phyloP scores from a whole-genome alignment of 2,113 vertebrate species.

The Xenopus borealis region DNA sequence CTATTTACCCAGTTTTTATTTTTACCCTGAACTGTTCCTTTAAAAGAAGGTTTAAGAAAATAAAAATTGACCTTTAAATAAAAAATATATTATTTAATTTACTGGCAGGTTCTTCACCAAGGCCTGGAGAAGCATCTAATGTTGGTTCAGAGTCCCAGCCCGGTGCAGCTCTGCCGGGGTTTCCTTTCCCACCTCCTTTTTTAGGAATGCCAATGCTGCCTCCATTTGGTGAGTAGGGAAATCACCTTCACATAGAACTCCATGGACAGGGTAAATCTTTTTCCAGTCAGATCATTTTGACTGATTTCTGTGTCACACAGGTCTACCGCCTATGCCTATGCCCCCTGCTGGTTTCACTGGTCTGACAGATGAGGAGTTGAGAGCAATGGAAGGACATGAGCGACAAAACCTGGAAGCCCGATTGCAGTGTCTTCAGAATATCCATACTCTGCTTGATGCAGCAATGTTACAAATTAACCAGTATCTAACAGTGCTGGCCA shows the following conservation, averaged over 20 bases:
- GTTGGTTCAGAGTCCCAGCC: not conserved
- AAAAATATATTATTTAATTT: no score
- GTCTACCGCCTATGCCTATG: conserved; percentile 84
- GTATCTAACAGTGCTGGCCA: conserved; percentile 85
- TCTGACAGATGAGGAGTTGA: conserved; percentile 83
- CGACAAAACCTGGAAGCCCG: conserved; percentile 84
- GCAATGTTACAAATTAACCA: conserved; percentile 97
- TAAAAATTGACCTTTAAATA: no score
- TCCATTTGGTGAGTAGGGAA: conserved; percentile 73
- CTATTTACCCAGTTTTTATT: no score
- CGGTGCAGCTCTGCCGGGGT: conserved; percentile 59
- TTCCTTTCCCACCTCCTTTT: conserved; percentile 88
- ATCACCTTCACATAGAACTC: not conserved
- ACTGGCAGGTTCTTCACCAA: conserved; percentile 40
- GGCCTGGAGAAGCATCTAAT: conserved; percentile 29
- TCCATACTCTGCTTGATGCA: conserved; percentile 88
- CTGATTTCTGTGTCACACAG: conserved; percentile 38
- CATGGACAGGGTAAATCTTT: not conserved
- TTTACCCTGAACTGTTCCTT: no score
- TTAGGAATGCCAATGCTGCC: conserved; percentile 85
- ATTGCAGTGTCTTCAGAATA: conserved; percentile 90
- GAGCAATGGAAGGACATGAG: conserved; percentile 86
- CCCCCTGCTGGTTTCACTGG: conserved; percentile 83
- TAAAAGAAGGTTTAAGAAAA: no score
- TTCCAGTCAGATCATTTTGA: not conserved